Evolutionary conservation across 1,140 invertebrate genomes (phyloP), one percentile per base, ranked within the genome.

Genomic region (Sminthurinus signatus): DNA sequence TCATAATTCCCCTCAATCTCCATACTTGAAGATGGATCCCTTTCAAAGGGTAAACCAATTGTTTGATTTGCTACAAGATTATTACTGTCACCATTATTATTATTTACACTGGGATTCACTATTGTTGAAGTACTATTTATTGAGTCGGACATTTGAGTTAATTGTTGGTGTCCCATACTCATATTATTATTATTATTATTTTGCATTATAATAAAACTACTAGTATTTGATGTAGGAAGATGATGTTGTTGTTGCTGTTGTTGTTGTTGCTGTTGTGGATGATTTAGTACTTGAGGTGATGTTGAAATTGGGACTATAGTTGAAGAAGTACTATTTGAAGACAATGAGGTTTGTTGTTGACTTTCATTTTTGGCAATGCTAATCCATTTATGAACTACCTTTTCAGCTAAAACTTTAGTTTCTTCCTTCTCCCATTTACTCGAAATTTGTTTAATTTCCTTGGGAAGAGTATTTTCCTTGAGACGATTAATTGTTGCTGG

Each of bases 351-450:
- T 54, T 31, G 36, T 39, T 44, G 25, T 48, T 44, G 23, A 59
- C 55, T 51, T 67, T 50, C 68, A 64, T 44, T 62, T 69, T 88
- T 91, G 0, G 91, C 88, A 60, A 91, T 85, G 72, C 87, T 88
- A 70, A 93, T 81, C 93, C 93, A 96, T 75, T 89, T 86, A 70
- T 91, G 86, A n/a, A 95, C 91, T 44, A 95, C 79, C 73, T 86
- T 84, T 55, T 83, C 83, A 19, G 91, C 89, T 64, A 92, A 75
- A 48, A 81, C 77, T 72, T 84, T 81, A 28, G 89, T 86, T 73
- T 80, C 86, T 79, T 85, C 83, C 74, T 88, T 82, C 72, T 85
- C 85, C 52, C 84, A 85, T 73, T 88, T 85, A 73, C 91, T 92
- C 15, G 89, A 89, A 3, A 96, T 78, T 25, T 86, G 85, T 78